A percentile compares a stretch with the other conserved stretches of the same genome.
Conservation (phyloP, 2,888 invertebrate genomes). For the Dasypolia templi region DNA sequence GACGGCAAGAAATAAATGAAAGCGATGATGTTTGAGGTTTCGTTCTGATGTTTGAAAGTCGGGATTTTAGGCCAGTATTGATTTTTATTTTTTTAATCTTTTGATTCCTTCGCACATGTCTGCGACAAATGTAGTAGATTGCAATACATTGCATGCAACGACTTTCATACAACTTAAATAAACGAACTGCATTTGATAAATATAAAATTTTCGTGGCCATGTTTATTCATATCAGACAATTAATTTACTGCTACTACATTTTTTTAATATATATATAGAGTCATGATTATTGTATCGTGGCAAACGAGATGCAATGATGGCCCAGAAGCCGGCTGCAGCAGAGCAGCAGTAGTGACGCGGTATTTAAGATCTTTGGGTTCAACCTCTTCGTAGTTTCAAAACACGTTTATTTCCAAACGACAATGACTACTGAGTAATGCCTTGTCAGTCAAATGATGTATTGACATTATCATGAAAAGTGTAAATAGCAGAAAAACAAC, state of each 20-base stretch:
- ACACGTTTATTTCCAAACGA: constrained; percentile 18
- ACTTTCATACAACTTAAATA: background rate
- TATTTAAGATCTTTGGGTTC: no score
- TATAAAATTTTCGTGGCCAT: no score
- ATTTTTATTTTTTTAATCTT: constrained; percentile 14
- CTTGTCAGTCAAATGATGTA: background rate
- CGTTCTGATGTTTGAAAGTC: constrained; percentile 55
- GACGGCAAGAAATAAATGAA: constrained; percentile 54
- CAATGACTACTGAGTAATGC: background rate
- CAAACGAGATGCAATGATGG: background rate
- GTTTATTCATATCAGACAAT: no score
- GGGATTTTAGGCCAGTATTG: background rate
- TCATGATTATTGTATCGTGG: background rate
- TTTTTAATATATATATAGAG: background rate
- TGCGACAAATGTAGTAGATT: background rate
- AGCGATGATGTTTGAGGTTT: constrained; percentile 26
- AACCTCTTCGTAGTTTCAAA: background rate
- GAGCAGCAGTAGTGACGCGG: background rate
- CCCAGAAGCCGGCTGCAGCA: background rate
- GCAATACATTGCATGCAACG: background rate
- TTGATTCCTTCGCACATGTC: constrained; percentile 1
- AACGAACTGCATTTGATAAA: no score
- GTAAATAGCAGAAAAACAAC: constrained; percentile 25
- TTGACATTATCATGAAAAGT: constrained; percentile 11
- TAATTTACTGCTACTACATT: background rate